Evolutionary conservation across 2,797 vertebrate species (phyloP).

Genomic region (Ptychadena robeensis): DNA sequence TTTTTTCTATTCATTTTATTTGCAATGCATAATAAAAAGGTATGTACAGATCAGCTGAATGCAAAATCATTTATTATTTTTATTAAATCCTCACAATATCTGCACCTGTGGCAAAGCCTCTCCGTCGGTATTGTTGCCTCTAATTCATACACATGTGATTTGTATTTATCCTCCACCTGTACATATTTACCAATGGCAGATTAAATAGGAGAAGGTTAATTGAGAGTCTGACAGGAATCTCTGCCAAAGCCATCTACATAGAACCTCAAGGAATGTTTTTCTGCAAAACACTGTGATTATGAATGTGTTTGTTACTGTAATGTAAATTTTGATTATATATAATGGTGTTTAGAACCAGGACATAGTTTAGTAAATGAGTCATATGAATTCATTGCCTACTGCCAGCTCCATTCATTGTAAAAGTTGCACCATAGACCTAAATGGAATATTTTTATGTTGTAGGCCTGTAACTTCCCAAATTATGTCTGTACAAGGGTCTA

Average conservation of each 20-base stretch:
- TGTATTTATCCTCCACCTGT: conserved; percentile 37
- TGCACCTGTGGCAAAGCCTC: conserved; percentile 11
- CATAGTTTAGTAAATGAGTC: too few species aligned
- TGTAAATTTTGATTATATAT: too few species aligned
- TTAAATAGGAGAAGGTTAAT: conserved; percentile 35
- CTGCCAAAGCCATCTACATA: neutral
- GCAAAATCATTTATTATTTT: conserved; percentile 8
- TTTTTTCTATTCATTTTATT: neutral
- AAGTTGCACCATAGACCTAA: too few species aligned
- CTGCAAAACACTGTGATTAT: neutral
- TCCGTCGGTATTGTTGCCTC: neutral
- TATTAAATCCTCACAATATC: neutral
- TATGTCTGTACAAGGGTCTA: too few species aligned
- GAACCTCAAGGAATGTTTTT: neutral
- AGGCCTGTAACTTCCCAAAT: too few species aligned
- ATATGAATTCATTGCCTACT: too few species aligned
- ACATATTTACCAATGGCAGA: conserved; percentile 38
- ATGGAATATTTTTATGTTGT: too few species aligned
- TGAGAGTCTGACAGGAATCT: conserved; percentile 22
- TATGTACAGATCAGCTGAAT: neutral
- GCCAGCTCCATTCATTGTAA: too few species aligned
- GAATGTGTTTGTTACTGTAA: neutral
- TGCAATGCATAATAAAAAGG: neutral
- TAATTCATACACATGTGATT: conserved; percentile 10
- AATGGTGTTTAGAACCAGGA: too few species aligned